Conservation (phyloP, 2,113 vertebrate genomes). For the Actenoides hombroni region DNA sequence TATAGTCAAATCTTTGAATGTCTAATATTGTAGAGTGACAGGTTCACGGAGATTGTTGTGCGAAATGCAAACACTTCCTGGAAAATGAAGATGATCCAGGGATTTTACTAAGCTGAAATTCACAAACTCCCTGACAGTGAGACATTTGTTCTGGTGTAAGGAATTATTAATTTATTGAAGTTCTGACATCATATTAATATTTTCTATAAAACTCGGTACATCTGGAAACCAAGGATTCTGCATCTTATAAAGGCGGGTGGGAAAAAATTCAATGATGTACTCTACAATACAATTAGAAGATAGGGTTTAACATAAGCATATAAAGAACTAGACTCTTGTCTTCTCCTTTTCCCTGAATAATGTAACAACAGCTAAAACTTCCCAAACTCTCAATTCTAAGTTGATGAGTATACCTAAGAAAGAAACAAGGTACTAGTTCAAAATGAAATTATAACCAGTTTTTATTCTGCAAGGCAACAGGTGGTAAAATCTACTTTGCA, state of each 20-base stretch:
- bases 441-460: neutral
- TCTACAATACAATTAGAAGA: neutral
- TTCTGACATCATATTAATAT: neutral
- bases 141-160: neutral
- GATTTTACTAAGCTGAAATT: neutral
- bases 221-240: neutral
- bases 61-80: neutral
- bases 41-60: neutral
- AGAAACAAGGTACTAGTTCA: neutral
- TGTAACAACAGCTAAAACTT: neutral
- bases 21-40: neutral
- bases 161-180: neutral
- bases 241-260: neutral
- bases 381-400: neutral
- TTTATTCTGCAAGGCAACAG: neutral
- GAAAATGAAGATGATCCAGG: neutral
- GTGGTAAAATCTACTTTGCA: neutral
- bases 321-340: neutral
- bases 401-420: neutral
- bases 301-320: neutral
- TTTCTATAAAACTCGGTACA: neutral
- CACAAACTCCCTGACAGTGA: neutral
- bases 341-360: neutral
- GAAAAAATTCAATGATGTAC: neutral
- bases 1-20: neutral